Conservation (phyloP, 2,888 invertebrate genomes). For the Drosophila pegasa region DNA sequence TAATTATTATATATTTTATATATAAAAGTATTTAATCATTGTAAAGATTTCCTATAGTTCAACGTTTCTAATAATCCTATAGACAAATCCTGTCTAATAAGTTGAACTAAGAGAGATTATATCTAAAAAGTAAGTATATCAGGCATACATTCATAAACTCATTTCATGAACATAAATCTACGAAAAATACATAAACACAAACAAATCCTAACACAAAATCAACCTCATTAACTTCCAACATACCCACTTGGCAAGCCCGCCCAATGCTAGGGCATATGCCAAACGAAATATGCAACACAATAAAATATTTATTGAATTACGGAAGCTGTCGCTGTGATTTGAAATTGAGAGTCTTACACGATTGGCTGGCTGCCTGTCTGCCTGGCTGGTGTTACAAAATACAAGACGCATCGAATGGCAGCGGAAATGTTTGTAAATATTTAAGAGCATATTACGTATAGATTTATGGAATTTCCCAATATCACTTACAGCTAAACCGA, state of each 20-base stretch:
- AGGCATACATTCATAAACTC: not conserved
- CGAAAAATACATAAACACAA: not conserved
- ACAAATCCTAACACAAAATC: not conserved
- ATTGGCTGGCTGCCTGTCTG: not conserved
- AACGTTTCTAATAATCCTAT: too few species aligned
- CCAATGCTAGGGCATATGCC: conserved; percentile 30
- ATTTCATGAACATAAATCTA: not conserved
- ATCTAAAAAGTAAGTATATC: too few species aligned
- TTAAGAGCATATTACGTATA: conserved; percentile 18
- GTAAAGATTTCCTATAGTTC: too few species aligned
- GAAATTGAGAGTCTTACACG: conserved; percentile 48
- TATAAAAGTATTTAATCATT: too few species aligned
- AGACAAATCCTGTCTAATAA: too few species aligned
- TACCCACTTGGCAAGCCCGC: not conserved
- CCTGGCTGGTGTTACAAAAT: conserved; percentile 14
- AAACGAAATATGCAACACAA: conserved; percentile 49
- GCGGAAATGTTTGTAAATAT: conserved; percentile 11
- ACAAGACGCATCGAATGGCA: conserved; percentile 27
- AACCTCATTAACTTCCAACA: not conserved
- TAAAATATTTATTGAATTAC: conserved; percentile 72
- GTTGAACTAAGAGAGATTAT: too few species aligned
- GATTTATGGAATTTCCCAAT: conserved; percentile 5
- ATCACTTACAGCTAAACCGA: conserved; percentile 20
- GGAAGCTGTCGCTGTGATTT: conserved; percentile 67
- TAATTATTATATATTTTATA: too few species aligned